Evolutionary conservation across 2,797 vertebrate species (phyloP).

Genomic region (Alcedo quadribrachys): DNA sequence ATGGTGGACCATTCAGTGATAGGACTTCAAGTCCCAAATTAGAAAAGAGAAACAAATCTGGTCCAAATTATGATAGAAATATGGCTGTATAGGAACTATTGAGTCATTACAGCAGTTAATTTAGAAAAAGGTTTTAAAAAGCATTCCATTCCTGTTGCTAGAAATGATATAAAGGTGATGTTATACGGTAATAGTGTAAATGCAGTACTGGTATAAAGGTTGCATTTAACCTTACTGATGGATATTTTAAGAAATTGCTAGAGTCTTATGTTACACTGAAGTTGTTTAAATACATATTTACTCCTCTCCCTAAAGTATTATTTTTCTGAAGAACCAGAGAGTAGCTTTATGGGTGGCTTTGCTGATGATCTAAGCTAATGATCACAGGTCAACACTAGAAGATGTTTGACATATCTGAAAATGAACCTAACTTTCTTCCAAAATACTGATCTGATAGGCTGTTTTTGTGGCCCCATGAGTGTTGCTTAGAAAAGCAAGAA

Average conservation of each 20-base stretch:
- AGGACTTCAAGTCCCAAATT: background rate
- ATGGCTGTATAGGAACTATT: background rate
- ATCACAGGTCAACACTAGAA: background rate
- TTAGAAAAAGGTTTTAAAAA: background rate
- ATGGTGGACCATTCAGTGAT: background rate
- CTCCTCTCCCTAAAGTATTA: background rate
- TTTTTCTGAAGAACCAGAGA: background rate
- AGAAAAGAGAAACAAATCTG: background rate
- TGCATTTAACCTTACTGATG: background rate
- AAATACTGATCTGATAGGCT: background rate
- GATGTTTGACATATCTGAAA: background rate
- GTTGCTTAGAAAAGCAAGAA: background rate
- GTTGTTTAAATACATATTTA: background rate
- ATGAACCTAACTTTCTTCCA: background rate
- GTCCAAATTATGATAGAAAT: background rate
- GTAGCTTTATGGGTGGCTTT: background rate
- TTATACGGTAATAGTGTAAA: background rate
- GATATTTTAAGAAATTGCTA: background rate
- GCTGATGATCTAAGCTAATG: background rate
- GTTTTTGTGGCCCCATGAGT: background rate
- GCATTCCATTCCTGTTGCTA: background rate
- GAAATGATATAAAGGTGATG: background rate
- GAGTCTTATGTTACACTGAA: background rate
- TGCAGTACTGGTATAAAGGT: background rate
- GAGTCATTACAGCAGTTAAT: background rate